These are phyloP conservation scores for Ceuthmochares aereus DNA, from an alignment of 2,113 vertebrate genomes.

Conservation along the genomic window DNA sequence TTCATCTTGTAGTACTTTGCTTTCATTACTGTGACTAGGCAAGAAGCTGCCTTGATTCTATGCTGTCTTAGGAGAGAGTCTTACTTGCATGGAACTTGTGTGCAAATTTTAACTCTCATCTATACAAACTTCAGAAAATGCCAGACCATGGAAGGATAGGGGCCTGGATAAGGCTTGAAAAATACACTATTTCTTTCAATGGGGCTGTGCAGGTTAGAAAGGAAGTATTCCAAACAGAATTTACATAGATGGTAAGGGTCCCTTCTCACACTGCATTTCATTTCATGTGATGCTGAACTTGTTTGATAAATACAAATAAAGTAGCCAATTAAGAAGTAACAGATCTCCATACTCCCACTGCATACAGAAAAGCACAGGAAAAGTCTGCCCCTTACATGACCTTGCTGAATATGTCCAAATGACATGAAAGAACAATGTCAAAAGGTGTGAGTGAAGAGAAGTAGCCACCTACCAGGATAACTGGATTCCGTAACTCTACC, in stretches of 20 bases:
- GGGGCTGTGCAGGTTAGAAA: background rate
- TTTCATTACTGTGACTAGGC: background rate
- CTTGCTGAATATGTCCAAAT: background rate
- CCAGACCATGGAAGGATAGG: background rate
- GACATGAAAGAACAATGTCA: background rate
- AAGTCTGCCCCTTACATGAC: background rate
- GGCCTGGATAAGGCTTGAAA: background rate
- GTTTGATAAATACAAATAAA: background rate
- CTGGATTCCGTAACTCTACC: background rate
- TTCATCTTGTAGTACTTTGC: background rate
- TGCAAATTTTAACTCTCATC: background rate
- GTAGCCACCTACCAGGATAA: background rate
- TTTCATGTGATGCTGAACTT: background rate
- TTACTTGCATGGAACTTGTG: background rate
- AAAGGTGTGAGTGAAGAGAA: background rate
- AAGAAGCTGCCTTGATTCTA: background rate
- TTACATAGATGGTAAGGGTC: background rate
- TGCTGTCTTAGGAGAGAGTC: background rate
- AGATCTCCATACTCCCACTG: background rate
- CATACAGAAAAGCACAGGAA: background rate
- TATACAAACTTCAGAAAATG: background rate
- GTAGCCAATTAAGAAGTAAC: background rate
- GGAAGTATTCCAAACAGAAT: background rate
- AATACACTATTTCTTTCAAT: background rate
- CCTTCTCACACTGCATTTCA: accelerated